A percentile compares a stretch with the other conserved stretches of the same genome.
These are phyloP conservation scores for Bubo blakistoni DNA, from an alignment of 2,113 vertebrate genomes.

Conservation along the genomic window DNA sequence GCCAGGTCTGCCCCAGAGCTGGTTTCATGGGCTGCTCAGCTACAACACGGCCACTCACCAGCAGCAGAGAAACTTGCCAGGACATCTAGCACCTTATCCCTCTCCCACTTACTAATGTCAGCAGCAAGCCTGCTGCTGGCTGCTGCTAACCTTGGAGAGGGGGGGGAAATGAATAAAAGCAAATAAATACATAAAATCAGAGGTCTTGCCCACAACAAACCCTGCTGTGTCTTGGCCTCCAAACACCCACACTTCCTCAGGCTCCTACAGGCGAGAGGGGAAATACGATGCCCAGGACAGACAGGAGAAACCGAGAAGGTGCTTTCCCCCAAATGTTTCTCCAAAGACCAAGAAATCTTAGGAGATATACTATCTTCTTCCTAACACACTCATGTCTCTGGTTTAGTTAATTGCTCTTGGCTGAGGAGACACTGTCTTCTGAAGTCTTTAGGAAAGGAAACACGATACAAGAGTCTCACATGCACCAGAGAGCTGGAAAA, in stretches of 20 bases:
- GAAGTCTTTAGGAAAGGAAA: background rate
- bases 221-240: background rate
- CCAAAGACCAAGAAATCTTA: background rate
- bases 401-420: background rate
- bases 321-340: background rate
- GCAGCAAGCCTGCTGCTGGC: background rate
- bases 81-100: background rate
- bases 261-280: background rate
- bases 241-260: background rate
- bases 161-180: background rate
- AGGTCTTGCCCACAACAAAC: background rate
- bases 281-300: background rate
- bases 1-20: background rate
- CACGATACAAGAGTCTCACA: background rate
- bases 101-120: background rate
- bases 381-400: background rate
- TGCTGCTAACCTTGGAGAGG: background rate
- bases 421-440: background rate
- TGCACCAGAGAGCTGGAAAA: background rate
- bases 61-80: background rate
- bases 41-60: rapidly evolving
- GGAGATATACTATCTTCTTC: background rate
- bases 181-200: background rate
- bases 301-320: background rate
- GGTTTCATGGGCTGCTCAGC: rapidly evolving